phyloP scores from a whole-genome alignment of 2,888 invertebrate species.

The Dryomyza anilis region DNA sequence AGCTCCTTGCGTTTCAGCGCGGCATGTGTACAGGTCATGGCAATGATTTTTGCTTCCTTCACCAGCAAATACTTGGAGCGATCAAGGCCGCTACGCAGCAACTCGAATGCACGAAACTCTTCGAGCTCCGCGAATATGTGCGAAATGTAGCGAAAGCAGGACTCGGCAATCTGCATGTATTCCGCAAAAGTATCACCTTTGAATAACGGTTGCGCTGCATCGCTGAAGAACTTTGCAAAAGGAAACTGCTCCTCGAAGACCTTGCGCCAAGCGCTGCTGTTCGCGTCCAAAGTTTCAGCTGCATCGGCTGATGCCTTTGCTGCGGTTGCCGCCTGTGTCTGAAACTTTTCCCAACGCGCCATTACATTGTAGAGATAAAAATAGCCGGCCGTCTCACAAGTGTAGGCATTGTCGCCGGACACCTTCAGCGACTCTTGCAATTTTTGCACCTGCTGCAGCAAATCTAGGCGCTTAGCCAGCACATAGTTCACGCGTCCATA shows the following conservation, averaged over 20 bases:
- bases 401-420: conserved; percentile 89
- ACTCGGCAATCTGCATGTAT: conserved; percentile 86
- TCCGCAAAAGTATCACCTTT: conserved; percentile 76
- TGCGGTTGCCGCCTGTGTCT: conserved; percentile 52
- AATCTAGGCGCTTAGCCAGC: conserved; percentile 86
- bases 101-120: conserved; percentile 97
- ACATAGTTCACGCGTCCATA: conserved; percentile 99
- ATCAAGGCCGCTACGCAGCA: conserved; percentile 92
- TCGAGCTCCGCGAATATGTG: conserved; percentile 96
- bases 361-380: conserved; percentile 92
- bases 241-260: conserved; percentile 84
- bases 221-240: conserved; percentile 89
- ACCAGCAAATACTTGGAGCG: conserved; percentile 95
- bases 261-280: conserved; percentile 48
- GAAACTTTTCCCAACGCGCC: conserved; percentile 91
- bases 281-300: too few species aligned
- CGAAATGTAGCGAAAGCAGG: conserved; percentile 93
- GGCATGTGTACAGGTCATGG: conserved; percentile 99
- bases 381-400: conserved; percentile 98
- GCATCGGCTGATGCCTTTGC: conserved; percentile 34
- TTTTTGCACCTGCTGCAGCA: conserved; percentile 84
- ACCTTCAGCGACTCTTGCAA: conserved; percentile 86
- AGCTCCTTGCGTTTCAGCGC: conserved; percentile 95
- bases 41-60: conserved; percentile 98
- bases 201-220: conserved; percentile 92